Evolutionary conservation across 2,888 invertebrate genomes (phyloP).

Genomic region (Epistrophella euchroma): DNA sequence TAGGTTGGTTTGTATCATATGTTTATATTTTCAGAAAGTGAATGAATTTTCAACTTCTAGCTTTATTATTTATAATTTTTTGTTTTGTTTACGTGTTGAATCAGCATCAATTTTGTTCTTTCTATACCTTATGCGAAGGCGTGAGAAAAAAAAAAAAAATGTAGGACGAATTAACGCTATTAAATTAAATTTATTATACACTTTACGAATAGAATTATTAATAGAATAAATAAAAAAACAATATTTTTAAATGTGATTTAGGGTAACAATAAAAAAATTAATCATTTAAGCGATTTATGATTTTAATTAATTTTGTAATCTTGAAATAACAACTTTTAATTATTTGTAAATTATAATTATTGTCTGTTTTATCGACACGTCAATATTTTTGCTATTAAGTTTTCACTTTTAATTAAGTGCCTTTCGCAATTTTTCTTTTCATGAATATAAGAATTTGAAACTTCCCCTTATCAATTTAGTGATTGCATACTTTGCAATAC

Average conservation of each 20-base stretch:
- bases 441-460: too few relatives aligned
- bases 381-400: too few relatives aligned
- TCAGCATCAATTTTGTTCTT: constrained; percentile 36
- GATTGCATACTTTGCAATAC: too few relatives aligned
- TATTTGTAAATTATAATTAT: too few relatives aligned
- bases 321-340: too few relatives aligned
- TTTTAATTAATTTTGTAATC: not conserved
- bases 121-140: not conserved
- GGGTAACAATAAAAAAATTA: not conserved
- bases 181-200: not conserved
- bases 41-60: constrained; percentile 12
- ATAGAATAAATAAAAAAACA: not conserved
- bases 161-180: not conserved
- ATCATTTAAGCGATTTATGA: not conserved
- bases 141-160: constrained; percentile 22
- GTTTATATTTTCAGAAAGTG: constrained; percentile 30
- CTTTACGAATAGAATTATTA: not conserved
- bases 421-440: too few relatives aligned
- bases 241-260: not conserved
- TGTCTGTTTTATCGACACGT: too few relatives aligned
- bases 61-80: constrained; percentile 5
- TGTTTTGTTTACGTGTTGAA: constrained; percentile 38
- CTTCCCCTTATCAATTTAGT: too few relatives aligned
- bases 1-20: not conserved
- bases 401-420: too few relatives aligned